Percentiles rank a stretch among this genome's conserved stretches.
Conservation (phyloP, 2,113 vertebrate genomes). For the Barnardius zonarius region DNA sequence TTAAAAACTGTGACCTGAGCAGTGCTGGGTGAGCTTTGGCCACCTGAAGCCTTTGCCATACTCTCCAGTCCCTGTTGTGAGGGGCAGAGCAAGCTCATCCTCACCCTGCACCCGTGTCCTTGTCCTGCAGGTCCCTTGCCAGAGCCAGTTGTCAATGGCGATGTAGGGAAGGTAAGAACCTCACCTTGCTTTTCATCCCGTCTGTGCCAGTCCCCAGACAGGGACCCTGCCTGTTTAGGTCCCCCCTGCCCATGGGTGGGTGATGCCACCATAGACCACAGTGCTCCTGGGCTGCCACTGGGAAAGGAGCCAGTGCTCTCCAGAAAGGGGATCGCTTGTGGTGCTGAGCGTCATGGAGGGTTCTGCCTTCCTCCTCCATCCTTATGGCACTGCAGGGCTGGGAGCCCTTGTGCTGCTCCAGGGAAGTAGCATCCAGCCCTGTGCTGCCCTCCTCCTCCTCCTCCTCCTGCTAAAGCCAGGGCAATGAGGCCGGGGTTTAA, state of each 20-base stretch:
- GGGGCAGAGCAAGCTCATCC: background rate
- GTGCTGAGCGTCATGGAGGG: background rate
- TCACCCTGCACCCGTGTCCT: rapidly evolving
- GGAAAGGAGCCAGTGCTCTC: background rate
- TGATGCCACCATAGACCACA: background rate
- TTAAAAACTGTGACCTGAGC: background rate
- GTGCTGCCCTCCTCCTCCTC: background rate
- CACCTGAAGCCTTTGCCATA: background rate
- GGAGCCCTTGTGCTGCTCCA: background rate
- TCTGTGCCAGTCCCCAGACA: background rate
- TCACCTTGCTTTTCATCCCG: background rate
- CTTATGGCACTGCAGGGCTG: background rate
- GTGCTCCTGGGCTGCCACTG: background rate
- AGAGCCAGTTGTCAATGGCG: constrained; percentile 83
- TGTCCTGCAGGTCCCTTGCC: constrained; percentile 81
- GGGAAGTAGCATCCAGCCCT: background rate
- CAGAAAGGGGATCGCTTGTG: background rate
- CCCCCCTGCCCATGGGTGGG: background rate
- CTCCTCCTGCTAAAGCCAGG: background rate
- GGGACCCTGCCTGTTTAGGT: background rate
- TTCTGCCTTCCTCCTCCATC: background rate
- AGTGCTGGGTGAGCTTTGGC: background rate
- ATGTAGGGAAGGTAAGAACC: constrained; percentile 84
- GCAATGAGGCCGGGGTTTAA: background rate
- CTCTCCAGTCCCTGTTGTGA: background rate